Evolutionary conservation across 92 coral and sea anemone species (phyloP).

Genomic region (Metridium senile): DNA sequence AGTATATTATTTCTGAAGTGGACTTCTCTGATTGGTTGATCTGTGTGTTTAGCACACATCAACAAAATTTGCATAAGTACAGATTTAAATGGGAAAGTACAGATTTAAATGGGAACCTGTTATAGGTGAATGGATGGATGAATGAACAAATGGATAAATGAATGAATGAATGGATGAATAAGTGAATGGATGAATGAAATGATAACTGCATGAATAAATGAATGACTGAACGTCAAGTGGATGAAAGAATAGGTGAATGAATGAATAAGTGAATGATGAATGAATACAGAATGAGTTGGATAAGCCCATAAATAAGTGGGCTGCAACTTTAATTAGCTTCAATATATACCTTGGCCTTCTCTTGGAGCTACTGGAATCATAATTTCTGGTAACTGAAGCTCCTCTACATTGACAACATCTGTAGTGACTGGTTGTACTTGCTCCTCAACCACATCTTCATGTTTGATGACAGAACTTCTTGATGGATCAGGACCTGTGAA

Average conservation of each 20-base stretch:
- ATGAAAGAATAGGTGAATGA: neutral
- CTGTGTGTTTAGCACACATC: no score
- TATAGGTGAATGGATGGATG: no score
- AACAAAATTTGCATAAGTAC: no score
- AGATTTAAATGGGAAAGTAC: no score
- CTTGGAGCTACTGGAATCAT: constrained; percentile 70
- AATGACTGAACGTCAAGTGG: neutral
- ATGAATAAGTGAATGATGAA: neutral
- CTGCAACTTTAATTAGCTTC: no score
- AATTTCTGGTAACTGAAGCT: constrained; percentile 90
- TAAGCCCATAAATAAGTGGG: neutral
- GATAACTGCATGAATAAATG: neutral
- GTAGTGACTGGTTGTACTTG: constrained; percentile 1
- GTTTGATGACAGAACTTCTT: neutral
- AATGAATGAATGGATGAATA: neutral
- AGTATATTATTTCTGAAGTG: no score
- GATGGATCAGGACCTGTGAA: neutral
- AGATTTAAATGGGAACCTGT: no score
- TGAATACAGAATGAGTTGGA: no score
- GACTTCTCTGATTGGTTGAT: no score
- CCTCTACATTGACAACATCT: constrained; percentile 75
- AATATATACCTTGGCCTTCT: constrained; percentile 3
- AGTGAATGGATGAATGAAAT: no score
- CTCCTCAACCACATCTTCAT: neutral
- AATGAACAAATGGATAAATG: neutral